Evolutionary conservation across 1,140 invertebrate species (phyloP).

Genomic region (Microplitis mediator): DNA sequence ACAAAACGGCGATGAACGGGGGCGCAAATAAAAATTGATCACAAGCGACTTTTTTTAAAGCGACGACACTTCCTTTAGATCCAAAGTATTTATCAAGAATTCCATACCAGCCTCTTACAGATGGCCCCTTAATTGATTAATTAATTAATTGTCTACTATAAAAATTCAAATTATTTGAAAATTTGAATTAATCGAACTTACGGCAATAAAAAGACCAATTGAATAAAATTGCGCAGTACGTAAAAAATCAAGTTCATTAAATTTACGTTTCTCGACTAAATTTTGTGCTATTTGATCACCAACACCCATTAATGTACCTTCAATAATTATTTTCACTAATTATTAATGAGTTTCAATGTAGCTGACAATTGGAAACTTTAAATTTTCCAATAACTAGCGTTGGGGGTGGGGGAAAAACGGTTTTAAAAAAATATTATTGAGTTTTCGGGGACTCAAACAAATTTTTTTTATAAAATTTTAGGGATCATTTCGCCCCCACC

Average conservation of each 20-base stretch:
- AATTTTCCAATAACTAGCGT: too few species aligned
- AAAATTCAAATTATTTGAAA: too few species aligned
- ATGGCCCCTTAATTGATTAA: slow-evolving; percentile 67
- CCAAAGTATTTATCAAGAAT: slow-evolving; percentile 69
- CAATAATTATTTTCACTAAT: too few species aligned
- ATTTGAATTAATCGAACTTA: slow-evolving; percentile 47
- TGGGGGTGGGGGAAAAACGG: too few species aligned
- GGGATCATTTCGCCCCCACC: too few species aligned
- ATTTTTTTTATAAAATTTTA: too few species aligned
- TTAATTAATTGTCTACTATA: too few species aligned
- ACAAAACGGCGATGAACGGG: slow-evolving; percentile 67
- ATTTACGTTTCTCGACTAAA: slow-evolving; percentile 60
- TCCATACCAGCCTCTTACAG: slow-evolving; percentile 74
- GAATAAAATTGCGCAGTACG: slow-evolving; percentile 61
- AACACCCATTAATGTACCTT: slow-evolving; percentile 65
- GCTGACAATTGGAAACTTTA: too few species aligned
- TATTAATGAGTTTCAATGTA: too few species aligned
- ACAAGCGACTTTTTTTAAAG: slow-evolving; percentile 73
- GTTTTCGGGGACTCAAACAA: too few species aligned
- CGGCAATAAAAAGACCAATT: slow-evolving; percentile 60
- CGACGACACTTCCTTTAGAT: slow-evolving; percentile 61
- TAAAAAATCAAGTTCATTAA: slow-evolving; percentile 55
- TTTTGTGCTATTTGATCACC: slow-evolving; percentile 68
- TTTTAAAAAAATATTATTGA: too few species aligned
- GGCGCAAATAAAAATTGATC: slow-evolving; percentile 79